These are phyloP conservation scores for Albula goreensis DNA, from an alignment of 2,113 vertebrate genomes.

Conservation along the genomic window DNA sequence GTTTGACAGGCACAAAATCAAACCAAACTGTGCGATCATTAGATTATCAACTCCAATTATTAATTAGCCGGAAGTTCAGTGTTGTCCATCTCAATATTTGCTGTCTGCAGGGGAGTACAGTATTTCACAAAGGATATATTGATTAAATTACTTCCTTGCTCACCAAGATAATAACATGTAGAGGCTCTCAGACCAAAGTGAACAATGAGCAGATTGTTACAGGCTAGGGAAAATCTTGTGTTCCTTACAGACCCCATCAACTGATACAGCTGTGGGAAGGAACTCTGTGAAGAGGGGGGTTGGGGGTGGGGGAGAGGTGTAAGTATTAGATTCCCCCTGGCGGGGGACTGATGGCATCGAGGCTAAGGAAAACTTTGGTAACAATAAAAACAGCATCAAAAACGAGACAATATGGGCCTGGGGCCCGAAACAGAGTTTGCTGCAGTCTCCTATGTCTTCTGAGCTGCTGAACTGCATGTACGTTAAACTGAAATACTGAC, in stretches of 20 bases:
- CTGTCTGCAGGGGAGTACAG: slow-evolving; percentile 22
- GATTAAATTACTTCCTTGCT: slow-evolving; percentile 31
- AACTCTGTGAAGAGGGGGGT: background rate
- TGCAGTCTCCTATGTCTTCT: background rate
- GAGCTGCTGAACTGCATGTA: background rate
- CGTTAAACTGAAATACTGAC: background rate
- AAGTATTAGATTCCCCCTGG: slow-evolving; percentile 38
- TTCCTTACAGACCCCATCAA: slow-evolving; percentile 33
- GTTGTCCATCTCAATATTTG: slow-evolving; percentile 35
- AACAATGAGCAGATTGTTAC: slow-evolving; percentile 30
- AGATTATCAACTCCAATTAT: slow-evolving; percentile 37
- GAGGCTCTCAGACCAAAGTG: slow-evolving; percentile 36
- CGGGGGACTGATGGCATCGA: background rate
- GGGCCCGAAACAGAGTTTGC: background rate
- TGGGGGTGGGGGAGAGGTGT: background rate
- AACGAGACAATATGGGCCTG: background rate
- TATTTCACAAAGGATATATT: slow-evolving; percentile 46
- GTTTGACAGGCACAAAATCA: slow-evolving; percentile 35
- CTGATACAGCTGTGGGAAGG: slow-evolving; percentile 39
- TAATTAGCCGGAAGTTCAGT: slow-evolving; percentile 31
- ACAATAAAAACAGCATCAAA: slow-evolving; percentile 6
- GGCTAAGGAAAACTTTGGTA: background rate
- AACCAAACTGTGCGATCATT: slow-evolving; percentile 36
- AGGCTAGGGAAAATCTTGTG: background rate
- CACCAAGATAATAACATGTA: slow-evolving; percentile 45